phyloP scores from a whole-genome alignment of 2,888 invertebrate species.

The Macrosiphum euphorbiae region DNA sequence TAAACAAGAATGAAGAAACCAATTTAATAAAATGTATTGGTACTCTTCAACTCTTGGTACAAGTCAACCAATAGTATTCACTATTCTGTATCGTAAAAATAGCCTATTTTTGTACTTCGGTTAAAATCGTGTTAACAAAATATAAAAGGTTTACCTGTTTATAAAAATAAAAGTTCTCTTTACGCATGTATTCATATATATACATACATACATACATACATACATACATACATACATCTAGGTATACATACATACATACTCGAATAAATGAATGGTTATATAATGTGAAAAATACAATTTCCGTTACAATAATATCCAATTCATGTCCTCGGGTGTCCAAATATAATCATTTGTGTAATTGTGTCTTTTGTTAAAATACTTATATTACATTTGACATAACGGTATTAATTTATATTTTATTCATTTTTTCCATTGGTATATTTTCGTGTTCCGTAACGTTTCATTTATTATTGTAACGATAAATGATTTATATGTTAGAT shows the following conservation, averaged over 20 bases:
- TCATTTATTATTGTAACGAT: constrained; percentile 37
- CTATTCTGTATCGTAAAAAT: background rate
- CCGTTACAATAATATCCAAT: constrained; percentile 48
- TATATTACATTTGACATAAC: constrained; percentile 59
- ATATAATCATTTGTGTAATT: constrained; percentile 57
- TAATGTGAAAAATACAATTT: constrained; percentile 58
- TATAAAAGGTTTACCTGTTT: background rate
- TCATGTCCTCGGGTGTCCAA: constrained; percentile 50
- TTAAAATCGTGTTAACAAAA: background rate
- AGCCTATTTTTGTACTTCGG: background rate
- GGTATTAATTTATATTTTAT: constrained; percentile 58
- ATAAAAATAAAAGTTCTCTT: constrained; percentile 33
- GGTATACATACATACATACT: background rate
- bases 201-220: background rate
- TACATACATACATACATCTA: constrained; percentile 4
- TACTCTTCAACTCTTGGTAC: background rate
- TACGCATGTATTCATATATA: background rate
- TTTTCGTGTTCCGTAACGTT: constrained; percentile 16
- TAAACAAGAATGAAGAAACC: background rate
- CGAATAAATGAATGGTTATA: constrained; percentile 50
- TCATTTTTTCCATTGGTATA: constrained; percentile 51
- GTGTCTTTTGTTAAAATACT: constrained; percentile 57
- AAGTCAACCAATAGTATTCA: background rate
- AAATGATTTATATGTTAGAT: constrained; percentile 11
- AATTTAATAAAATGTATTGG: background rate